Evolutionary conservation across 2,113 vertebrate species (phyloP).

Genomic region (Channa maculata): DNA sequence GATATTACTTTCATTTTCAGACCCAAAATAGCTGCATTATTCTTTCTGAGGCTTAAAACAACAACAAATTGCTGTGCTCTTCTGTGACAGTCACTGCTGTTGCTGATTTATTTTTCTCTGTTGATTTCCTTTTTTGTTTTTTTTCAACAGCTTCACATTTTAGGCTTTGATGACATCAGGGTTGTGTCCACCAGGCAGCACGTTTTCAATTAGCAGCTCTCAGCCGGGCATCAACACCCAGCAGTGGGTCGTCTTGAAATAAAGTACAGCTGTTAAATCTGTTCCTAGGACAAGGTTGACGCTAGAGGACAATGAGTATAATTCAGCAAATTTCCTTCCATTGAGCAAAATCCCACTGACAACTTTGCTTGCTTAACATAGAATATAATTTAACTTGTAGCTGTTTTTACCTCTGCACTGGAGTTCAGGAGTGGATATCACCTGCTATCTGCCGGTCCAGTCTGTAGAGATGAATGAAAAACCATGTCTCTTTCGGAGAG

Average conservation of each 20-base stretch:
- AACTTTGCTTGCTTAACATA: background rate
- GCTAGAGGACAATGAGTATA: background rate
- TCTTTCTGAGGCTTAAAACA: slow-evolving; percentile 36
- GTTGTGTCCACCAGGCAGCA: slow-evolving; percentile 35
- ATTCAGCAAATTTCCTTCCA: background rate
- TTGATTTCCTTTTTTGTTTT: slow-evolving; percentile 27
- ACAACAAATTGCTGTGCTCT: slow-evolving; percentile 21
- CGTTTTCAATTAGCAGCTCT: slow-evolving; percentile 72
- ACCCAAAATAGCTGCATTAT: slow-evolving; percentile 51
- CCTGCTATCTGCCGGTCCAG: slow-evolving; percentile 20
- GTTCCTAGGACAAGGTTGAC: background rate
- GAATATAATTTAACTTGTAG: background rate
- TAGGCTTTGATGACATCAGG: slow-evolving; percentile 11
- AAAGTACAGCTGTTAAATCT: slow-evolving; percentile 3
- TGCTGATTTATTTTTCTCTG: slow-evolving; percentile 11
- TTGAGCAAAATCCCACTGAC: slow-evolving; percentile 5
- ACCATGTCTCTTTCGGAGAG: no score
- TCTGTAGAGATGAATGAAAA: no score
- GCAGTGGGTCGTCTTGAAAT: slow-evolving; percentile 23
- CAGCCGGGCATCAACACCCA: slow-evolving; percentile 50
- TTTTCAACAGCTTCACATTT: slow-evolving; percentile 19
- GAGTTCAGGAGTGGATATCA: slow-evolving; percentile 5
- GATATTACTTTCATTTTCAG: slow-evolving; percentile 3
- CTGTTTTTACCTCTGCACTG: background rate
- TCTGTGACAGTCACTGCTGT: background rate